phyloP scores from a whole-genome alignment of 2,888 invertebrate genomes.

The Polietes domitor region DNA sequence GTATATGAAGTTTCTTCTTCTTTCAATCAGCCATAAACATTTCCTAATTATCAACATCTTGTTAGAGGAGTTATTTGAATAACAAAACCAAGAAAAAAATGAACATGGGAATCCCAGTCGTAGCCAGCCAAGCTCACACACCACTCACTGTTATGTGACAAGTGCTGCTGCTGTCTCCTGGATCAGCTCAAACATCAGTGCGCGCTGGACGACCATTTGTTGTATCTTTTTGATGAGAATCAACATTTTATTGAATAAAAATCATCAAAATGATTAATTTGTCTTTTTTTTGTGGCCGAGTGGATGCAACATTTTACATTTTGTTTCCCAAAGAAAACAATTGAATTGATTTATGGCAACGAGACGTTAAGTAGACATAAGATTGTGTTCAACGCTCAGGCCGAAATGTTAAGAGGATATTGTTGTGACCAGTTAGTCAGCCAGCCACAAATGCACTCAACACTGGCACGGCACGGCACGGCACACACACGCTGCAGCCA shows the following conservation, averaged over 20 bases:
- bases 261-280: constrained; percentile 77
- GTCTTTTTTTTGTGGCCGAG: constrained; percentile 70
- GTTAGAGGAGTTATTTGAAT: neutral
- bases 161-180: neutral
- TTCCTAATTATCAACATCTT: constrained; percentile 8
- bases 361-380: constrained; percentile 77
- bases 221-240: constrained; percentile 34
- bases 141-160: constrained; percentile 32
- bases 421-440: constrained; percentile 57
- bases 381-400: constrained; percentile 73
- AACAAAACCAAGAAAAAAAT: neutral
- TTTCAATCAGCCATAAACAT: neutral
- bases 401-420: constrained; percentile 57
- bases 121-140: neutral
- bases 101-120: constrained; percentile 10
- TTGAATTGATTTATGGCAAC: constrained; percentile 77
- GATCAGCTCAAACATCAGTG: constrained; percentile 15
- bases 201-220: neutral
- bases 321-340: constrained; percentile 67
- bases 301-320: constrained; percentile 32
- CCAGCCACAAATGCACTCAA: constrained; percentile 61
- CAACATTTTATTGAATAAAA: constrained; percentile 42
- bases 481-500: constrained; percentile 40
- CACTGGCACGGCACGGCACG: neutral
- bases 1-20: neutral